Base-by-base conservation (phyloP, 2,797 vertebrate species). In the Gallinago nigripennis region DNA sequence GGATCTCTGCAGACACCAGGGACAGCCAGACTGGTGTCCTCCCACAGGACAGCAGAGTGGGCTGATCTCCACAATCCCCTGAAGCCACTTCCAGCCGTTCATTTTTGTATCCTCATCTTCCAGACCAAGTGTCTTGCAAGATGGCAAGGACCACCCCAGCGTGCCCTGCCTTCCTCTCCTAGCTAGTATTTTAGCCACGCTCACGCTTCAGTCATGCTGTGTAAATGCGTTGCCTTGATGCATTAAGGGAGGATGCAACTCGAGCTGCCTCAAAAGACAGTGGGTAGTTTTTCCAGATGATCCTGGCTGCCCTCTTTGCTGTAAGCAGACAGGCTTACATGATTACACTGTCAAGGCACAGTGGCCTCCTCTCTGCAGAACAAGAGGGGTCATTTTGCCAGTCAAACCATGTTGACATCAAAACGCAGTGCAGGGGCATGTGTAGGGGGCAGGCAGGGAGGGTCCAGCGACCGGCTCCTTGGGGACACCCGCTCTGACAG, bases 341-440 rank as follows among this genome's bases (percentile, higher is more conserved):
- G 51, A 64, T 82, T 27, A 30, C 37, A 13, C 61, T 78, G 84
- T 28, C 88, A 78, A 54, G 57, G 56, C 76, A 57, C 11, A 2
- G 48, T 27, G 78, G 19, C 72, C 89, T 92, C 75, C 23, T 58
- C 19, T 23, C 73, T 65, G 61, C 69, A 31, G 60, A 46, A 28
- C 77, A 66, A 48, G 61, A 82, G 48, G 66, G 57, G 56, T 65
- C 61, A 48, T 46, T 64, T 53, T 46, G 63, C 41, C 75, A 50
- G 50, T 39, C 64, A 81, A 41, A 50, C 28, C 24, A 0, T 2
- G 21, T 19, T 80, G 78, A 50, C 33, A 77, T 9, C 50, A 5
- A 51, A 66, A 28, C 2, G 1, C 70, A 56, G 25, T 0, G 0
- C 45, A n/a, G 48, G 51, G 45, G 3, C n/a, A 35, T 2, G 28